phyloP scores from a whole-genome alignment of 2,888 invertebrate species.

The Acrobasis repandana region DNA sequence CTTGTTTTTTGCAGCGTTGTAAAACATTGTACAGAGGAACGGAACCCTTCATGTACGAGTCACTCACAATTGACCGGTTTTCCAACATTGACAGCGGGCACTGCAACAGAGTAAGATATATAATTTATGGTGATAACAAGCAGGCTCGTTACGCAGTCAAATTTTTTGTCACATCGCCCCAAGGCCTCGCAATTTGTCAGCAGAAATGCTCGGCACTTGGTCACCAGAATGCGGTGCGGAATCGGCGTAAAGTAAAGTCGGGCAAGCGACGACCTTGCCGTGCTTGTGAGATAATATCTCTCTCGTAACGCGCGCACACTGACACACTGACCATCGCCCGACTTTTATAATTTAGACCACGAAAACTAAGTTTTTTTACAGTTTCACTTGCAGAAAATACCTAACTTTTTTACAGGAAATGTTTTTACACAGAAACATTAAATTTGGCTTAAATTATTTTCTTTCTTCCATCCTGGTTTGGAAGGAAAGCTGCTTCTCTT shows the following conservation, averaged over 20 bases:
- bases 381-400: not conserved
- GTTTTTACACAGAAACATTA: too few species aligned
- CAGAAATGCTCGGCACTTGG: not conserved
- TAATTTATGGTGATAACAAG: too few species aligned
- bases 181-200: not conserved
- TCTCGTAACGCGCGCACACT: slow-evolving; percentile 25
- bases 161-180: not conserved
- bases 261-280: slow-evolving; percentile 43
- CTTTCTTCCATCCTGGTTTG: too few species aligned
- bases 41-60: too few species aligned
- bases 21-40: too few species aligned
- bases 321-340: slow-evolving; percentile 4
- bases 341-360: not conserved
- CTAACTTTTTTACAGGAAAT: too few species aligned
- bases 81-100: too few species aligned
- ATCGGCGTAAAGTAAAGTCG: slow-evolving; percentile 35
- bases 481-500: too few species aligned
- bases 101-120: too few species aligned
- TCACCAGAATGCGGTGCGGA: slow-evolving; percentile 28
- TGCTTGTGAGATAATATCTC: slow-evolving; percentile 42
- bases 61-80: too few species aligned
- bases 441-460: too few species aligned
- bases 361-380: not conserved
- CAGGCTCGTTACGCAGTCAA: not conserved
- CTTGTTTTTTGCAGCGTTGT: too few species aligned